phyloP scores from a whole-genome alignment of 2,797 vertebrate genomes.

The Synaphobranchus kaupii region DNA sequence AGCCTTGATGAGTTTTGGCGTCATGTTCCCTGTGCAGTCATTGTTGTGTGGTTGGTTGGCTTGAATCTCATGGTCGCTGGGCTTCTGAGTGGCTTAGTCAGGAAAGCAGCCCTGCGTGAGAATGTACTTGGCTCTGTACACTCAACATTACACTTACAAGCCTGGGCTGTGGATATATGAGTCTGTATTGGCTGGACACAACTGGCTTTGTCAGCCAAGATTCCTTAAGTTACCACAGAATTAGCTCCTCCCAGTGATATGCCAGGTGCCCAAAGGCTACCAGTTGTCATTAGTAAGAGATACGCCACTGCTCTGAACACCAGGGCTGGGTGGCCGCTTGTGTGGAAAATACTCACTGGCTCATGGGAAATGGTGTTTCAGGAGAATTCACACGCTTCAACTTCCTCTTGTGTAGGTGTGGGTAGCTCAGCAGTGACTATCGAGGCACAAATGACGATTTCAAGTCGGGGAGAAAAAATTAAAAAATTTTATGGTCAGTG shows the following conservation, averaged over 20 bases:
- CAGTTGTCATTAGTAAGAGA: neutral
- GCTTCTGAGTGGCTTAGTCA: neutral
- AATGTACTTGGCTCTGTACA: neutral
- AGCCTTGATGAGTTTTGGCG: neutral
- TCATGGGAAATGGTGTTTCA: neutral
- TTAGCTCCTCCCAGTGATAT: neutral
- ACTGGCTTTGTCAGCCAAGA: neutral
- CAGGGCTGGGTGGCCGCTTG: neutral
- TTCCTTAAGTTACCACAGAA: neutral
- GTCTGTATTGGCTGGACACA: neutral
- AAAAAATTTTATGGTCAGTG: conserved; percentile 63
- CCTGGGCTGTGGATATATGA: neutral
- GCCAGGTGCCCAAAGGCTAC: neutral
- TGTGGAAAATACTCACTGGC: neutral
- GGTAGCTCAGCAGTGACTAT: neutral
- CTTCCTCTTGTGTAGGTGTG: neutral
- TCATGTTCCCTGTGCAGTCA: neutral
- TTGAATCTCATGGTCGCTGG: neutral
- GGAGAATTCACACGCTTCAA: neutral
- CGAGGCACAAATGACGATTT: neutral
- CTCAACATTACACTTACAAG: neutral
- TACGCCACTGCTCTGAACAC: neutral
- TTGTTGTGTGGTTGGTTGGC: neutral
- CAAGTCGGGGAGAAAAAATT: neutral
- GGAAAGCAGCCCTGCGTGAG: neutral